phyloP scores from a whole-genome alignment of 1,140 invertebrate species.

The Asobara japonica region DNA sequence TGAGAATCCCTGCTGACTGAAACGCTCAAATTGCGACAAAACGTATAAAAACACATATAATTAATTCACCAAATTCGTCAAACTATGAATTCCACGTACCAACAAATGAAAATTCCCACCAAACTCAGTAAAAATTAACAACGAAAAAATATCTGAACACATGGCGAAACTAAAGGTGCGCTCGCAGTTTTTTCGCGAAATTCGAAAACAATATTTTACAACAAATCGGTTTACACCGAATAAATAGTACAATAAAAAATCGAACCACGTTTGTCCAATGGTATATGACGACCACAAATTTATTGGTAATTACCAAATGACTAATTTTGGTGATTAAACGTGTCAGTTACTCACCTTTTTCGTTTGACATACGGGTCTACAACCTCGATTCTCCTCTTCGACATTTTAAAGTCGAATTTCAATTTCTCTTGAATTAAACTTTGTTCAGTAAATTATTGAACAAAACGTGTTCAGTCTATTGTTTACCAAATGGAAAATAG shows the following conservation, averaged over 20 bases:
- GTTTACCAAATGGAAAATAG: slow-evolving; percentile 42
- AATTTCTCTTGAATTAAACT: background rate
- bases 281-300: background rate
- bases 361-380: slow-evolving; percentile 83
- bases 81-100: too few relatives aligned
- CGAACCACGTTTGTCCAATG: background rate
- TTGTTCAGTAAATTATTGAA: background rate
- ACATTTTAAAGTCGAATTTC: slow-evolving; percentile 68
- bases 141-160: too few relatives aligned
- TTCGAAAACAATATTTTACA: too few relatives aligned
- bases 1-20: slow-evolving; percentile 3
- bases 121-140: too few relatives aligned
- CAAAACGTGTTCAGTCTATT: slow-evolving; percentile 29
- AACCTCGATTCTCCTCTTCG: slow-evolving; percentile 84
- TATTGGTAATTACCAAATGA: background rate
- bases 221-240: background rate
- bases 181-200: too few relatives aligned
- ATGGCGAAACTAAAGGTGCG: too few relatives aligned
- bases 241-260: background rate
- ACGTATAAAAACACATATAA: too few relatives aligned
- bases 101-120: background rate
- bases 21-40: too few relatives aligned
- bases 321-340: background rate
- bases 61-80: too few relatives aligned
- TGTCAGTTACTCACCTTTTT: slow-evolving; percentile 71